phyloP scores from a whole-genome alignment of 2,888 invertebrate genomes.

The Gerosis bhagava region DNA sequence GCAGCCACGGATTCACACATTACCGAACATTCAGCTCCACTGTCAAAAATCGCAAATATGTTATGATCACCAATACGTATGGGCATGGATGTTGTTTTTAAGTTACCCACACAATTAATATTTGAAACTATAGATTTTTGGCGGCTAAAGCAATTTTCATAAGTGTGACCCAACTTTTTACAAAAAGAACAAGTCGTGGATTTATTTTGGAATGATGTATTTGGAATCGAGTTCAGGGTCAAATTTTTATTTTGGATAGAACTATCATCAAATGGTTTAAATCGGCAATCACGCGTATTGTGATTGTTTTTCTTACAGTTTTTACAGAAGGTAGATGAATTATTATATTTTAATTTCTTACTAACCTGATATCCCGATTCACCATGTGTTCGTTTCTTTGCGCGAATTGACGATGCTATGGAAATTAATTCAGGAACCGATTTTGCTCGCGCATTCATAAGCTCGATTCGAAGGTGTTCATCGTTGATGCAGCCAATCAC shows the following conservation, averaged over 20 bases:
- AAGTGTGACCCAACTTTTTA: slow-evolving; percentile 34
- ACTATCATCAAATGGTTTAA: too few relatives aligned
- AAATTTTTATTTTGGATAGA: too few relatives aligned
- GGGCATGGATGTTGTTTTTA: slow-evolving; percentile 24
- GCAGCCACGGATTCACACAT: slow-evolving; percentile 37
- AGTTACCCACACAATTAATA: slow-evolving; percentile 31
- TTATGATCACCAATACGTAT: slow-evolving; percentile 20
- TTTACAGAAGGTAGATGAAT: too few relatives aligned
- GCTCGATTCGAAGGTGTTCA: slow-evolving; percentile 34
- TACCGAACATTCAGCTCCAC: slow-evolving; percentile 41
- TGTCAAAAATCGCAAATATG: slow-evolving; percentile 37
- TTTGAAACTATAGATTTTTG: slow-evolving; percentile 34
- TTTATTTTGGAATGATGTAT: too few relatives aligned
- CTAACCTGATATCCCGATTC: too few relatives aligned
- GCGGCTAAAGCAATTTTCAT: slow-evolving; percentile 35
- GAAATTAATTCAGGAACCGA: slow-evolving; percentile 26
- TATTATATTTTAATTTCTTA: too few relatives aligned
- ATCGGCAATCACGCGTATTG: too few relatives aligned
- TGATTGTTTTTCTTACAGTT: too few relatives aligned
- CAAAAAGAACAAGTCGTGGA: slow-evolving; percentile 39
- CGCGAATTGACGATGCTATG: slow-evolving; percentile 14
- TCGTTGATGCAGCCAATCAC: slow-evolving; percentile 34
- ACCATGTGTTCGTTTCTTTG: too few relatives aligned
- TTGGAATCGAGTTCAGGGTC: too few relatives aligned
- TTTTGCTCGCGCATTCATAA: slow-evolving; percentile 22